Conservation (phyloP, 1,140 invertebrate species). For the Babylonia areolata region DNA sequence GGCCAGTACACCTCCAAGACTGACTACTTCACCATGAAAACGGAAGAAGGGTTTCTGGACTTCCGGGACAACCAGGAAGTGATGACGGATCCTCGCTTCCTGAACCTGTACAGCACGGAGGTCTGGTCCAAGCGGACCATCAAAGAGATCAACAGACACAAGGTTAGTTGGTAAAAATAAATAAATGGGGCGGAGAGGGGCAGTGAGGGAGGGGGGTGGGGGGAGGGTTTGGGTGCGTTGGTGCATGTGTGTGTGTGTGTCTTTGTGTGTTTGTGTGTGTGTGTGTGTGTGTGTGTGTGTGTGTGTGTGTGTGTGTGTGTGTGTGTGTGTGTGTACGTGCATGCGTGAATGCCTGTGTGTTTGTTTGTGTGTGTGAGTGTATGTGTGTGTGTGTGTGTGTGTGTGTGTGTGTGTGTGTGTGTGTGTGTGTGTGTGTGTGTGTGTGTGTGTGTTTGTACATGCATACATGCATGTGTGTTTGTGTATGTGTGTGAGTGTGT, state of each 20-base stretch:
- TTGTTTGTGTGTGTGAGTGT: background rate
- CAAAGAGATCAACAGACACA: background rate
- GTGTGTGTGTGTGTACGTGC: no score
- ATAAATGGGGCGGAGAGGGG: background rate
- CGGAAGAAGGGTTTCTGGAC: constrained; percentile 45
- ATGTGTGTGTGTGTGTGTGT: constrained; percentile 16
- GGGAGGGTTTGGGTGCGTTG: no score
- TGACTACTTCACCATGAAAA: constrained; percentile 64
- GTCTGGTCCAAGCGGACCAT: background rate
- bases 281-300: constrained; percentile 18
- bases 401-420: constrained; percentile 11
- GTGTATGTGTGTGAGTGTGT: no score
- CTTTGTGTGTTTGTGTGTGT: constrained; percentile 2
- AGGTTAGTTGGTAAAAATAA: background rate
- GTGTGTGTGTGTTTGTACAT: background rate
- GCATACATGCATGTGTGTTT: no score
- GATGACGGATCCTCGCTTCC: background rate
- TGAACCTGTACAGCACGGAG: background rate
- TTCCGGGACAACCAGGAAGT: background rate
- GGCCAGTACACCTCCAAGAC: constrained; percentile 70
- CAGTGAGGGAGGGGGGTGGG: no score
- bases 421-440: no score
- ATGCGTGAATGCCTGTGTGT: background rate
- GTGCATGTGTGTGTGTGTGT: background rate
- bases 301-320: background rate